Evolutionary conservation across 2,888 invertebrate genomes (phyloP).

Genomic region (Danaus chrysippus): DNA sequence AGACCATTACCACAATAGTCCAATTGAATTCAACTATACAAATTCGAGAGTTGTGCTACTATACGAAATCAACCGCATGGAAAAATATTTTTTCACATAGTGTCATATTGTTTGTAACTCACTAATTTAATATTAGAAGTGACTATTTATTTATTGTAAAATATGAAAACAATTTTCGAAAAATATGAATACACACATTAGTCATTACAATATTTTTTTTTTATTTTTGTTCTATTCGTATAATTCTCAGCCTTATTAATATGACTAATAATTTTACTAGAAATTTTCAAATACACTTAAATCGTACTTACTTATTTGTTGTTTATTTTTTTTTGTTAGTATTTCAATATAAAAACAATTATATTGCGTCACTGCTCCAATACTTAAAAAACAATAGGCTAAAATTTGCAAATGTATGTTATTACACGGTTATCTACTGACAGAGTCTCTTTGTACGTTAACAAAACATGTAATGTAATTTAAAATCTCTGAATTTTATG

Average conservation of each 20-base stretch:
- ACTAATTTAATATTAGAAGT: not conserved
- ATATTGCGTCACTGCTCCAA: not conserved
- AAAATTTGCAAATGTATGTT: not conserved
- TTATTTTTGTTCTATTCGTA: no score
- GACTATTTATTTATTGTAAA: not conserved
- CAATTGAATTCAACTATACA: not conserved
- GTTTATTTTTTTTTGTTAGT: no score
- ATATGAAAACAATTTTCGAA: no score
- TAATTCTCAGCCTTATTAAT: no score
- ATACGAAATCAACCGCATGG: constrained; percentile 16
- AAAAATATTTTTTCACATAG: constrained; percentile 22
- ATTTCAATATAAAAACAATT: not conserved
- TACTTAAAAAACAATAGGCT: not conserved
- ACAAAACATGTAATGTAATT: not conserved
- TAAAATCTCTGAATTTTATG: not conserved
- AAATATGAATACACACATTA: no score
- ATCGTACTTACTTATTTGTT: no score
- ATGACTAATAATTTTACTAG: no score
- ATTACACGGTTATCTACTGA: not conserved
- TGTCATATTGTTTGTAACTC: constrained; percentile 13
- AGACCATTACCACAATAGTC: no score
- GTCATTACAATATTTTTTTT: no score
- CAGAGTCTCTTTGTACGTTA: not conserved
- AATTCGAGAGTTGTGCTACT: not conserved
- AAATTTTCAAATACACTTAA: no score